Conservation (phyloP, 2,888 invertebrate species). For the Lepas anatifera region DNA sequence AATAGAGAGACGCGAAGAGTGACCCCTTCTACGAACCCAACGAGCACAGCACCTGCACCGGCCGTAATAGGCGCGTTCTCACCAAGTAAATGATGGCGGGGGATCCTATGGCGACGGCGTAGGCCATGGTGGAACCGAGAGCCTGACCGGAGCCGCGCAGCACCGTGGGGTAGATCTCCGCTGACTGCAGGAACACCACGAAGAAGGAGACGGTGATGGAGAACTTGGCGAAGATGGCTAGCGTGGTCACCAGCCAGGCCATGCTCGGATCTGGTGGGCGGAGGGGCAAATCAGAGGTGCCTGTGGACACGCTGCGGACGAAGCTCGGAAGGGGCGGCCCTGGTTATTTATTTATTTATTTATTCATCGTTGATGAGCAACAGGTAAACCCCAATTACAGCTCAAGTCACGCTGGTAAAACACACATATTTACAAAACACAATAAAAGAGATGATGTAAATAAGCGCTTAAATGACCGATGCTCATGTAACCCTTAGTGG, state of each 20-base stretch:
- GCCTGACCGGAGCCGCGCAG: slow-evolving; percentile 51
- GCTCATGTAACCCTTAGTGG: no score
- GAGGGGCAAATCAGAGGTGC: no score
- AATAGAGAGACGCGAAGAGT: background rate
- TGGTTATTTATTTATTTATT: no score
- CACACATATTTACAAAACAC: no score
- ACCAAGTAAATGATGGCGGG: slow-evolving; percentile 49
- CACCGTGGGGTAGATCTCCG: slow-evolving; percentile 54
- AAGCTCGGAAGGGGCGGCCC: no score
- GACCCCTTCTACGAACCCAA: background rate
- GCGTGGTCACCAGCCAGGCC: slow-evolving; percentile 23
- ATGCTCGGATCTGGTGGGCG: background rate
- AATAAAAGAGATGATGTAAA: no score
- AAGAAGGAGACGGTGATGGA: slow-evolving; percentile 43
- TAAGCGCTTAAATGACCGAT: no score
- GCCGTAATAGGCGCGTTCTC: slow-evolving; percentile 26
- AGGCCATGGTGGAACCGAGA: slow-evolving; percentile 44
- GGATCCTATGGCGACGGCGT: slow-evolving; percentile 43
- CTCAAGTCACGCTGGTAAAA: no score
- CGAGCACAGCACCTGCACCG: background rate
- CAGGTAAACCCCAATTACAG: no score
- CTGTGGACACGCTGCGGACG: no score
- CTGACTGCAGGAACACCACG: slow-evolving; percentile 45
- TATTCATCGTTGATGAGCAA: no score
- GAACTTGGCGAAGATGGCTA: slow-evolving; percentile 26